Evolutionary conservation across 1,140 invertebrate species (phyloP).

Genomic region (Drosophila grimshawi): DNA sequence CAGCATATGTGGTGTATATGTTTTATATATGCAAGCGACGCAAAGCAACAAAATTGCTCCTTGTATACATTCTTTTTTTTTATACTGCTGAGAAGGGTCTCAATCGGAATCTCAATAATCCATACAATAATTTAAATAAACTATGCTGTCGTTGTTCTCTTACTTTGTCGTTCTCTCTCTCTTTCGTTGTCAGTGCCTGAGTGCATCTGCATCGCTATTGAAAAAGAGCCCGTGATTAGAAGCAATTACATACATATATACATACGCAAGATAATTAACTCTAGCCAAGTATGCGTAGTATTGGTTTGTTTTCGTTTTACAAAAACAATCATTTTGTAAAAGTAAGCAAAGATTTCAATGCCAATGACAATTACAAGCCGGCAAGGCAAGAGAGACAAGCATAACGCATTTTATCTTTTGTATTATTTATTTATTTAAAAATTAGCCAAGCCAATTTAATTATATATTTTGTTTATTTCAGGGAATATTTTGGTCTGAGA

Average conservation of each 20-base stretch:
- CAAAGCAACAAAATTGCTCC: background rate
- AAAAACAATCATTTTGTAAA: constrained; percentile 1
- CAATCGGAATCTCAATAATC: background rate
- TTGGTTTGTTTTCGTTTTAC: constrained; percentile 43
- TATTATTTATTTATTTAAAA: background rate
- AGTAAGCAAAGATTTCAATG: constrained; percentile 21
- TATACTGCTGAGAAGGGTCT: background rate
- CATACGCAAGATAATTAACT: background rate
- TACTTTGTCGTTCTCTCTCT: no score
- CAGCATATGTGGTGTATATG: background rate
- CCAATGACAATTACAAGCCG: constrained; percentile 7
- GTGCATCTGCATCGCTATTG: background rate
- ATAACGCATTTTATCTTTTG: constrained; percentile 15
- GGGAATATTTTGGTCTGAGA: background rate
- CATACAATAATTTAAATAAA: background rate
- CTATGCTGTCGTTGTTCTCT: no score
- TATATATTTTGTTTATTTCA: constrained; percentile 7
- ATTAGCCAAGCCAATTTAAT: background rate
- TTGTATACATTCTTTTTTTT: no score
- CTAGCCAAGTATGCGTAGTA: background rate
- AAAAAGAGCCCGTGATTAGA: background rate
- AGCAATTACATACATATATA: background rate
- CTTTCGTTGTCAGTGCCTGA: no score
- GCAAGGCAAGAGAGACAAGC: constrained; percentile 13
- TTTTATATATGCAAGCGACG: background rate